phyloP scores from a whole-genome alignment of 2,888 invertebrate genomes.

The Carcina quercana region DNA sequence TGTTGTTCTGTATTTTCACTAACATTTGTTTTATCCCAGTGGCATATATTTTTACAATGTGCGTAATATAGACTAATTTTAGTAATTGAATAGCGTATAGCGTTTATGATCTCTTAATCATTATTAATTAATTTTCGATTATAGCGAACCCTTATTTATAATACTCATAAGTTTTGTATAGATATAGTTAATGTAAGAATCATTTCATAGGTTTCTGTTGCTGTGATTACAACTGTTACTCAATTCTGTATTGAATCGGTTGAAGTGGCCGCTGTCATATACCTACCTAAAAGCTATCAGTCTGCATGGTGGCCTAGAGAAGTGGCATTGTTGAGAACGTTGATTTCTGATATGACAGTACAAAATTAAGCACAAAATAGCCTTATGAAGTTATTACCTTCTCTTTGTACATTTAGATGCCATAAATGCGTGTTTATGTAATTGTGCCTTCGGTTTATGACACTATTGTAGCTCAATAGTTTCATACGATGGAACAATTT shows the following conservation, averaged over 20 bases:
- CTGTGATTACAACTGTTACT: slow-evolving; percentile 38
- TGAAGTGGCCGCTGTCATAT: slow-evolving; percentile 4
- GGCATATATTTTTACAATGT: slow-evolving; percentile 59
- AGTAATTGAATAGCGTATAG: slow-evolving; percentile 61
- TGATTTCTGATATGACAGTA: slow-evolving; percentile 28
- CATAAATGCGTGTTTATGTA: slow-evolving; percentile 16
- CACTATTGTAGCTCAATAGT: slow-evolving; percentile 26
- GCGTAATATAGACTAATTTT: slow-evolving; percentile 66
- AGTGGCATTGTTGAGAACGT: too few relatives aligned
- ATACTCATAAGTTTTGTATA: slow-evolving; percentile 71
- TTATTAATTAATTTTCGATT: slow-evolving; percentile 70
- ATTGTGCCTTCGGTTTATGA: slow-evolving; percentile 32
- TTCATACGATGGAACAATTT: slow-evolving; percentile 21
- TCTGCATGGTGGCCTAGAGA: too few relatives aligned
- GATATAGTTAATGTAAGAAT: slow-evolving; percentile 43
- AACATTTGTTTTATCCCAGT: slow-evolving; percentile 41
- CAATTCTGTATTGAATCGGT: slow-evolving; percentile 13
- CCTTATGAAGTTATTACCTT: slow-evolving; percentile 12
- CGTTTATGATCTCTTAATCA: slow-evolving; percentile 74
- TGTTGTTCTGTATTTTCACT: slow-evolving; percentile 34
- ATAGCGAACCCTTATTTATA: slow-evolving; percentile 65
- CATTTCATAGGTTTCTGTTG: slow-evolving; percentile 35
- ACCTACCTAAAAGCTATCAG: slow-evolving; percentile 1
- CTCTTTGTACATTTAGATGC: slow-evolving; percentile 10
- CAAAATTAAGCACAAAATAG: slow-evolving; percentile 47